Base-by-base conservation (phyloP, 2,113 vertebrate species). In the Passer montanus region DNA sequence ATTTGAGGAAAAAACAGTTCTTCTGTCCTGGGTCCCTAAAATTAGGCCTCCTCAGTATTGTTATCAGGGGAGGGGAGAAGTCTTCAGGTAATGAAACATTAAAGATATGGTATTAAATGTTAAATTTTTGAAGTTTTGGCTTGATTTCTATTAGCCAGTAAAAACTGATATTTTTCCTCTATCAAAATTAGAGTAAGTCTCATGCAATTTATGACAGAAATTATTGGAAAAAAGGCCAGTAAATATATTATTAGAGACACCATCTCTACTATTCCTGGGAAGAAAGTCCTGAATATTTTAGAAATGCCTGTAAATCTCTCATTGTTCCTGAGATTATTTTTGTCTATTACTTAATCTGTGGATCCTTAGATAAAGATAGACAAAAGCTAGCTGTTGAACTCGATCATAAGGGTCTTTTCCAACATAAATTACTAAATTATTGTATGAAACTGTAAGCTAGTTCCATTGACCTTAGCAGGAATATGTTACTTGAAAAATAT, bases 181-280 rank as follows among this genome's bases (percentile, higher is more conserved):
- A 6, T 67, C 33, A 80, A 55, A 92, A 83, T 62, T 33, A 55
- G 30, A 31, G 10, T 0, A 0, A 35, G 1, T 46, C 13, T 86
- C 31, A 28, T 30, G 4, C 2, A 70, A 53, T 78, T 64, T 9
- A 5, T 44, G 35, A n/a, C 8, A 86, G 28, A 88, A 86, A 67
- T 59, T 47, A 44, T 23, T 88, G 5, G 12, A 17, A 83, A 41
- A 93, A 70, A 9, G 1, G 1, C 1, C 4, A 8, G 14, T 52
- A 64, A 67, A 63, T 70, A 11, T 37, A n/a, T 77, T 63, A 31
- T 59, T 84, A 59, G 27, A 30, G 39, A 63, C 11, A 37, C 4
- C 5, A 6, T 44, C 17, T 86, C 90, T 70, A 70, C 7, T 81
- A 1, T 67, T 89, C 17, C 53, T 26, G 28, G 2, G 47, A 64